Evolutionary conservation across 2,797 vertebrate species (phyloP), one percentile per base, ranked within the genome.

Genomic region (Sphenopsis melanotis): DNA sequence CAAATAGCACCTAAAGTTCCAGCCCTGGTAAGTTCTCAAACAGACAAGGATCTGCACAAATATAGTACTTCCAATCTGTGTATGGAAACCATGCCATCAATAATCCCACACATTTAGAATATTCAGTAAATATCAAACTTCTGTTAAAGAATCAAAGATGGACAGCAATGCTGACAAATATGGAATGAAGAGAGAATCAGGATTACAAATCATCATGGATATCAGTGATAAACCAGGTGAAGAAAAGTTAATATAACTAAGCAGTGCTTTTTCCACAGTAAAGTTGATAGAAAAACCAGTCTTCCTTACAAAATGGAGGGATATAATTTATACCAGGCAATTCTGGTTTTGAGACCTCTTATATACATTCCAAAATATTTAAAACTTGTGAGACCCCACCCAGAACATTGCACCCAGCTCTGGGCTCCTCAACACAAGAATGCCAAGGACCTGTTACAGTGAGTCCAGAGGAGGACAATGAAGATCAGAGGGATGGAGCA

Each of bases 51-150:
- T 92, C 53, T 87, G 81, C 59, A 87, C 78, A 91, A 91, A 93
- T 70, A 85, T 44, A 89, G 64, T 83, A 44, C 56, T 75, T 87
- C 90, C 90, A 95, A 93, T 95, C 89, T 94, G 93, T 93, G 69
- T 96, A 56, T 47, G 65, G 65, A 93, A 94, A 94, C n/a, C 72
- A 77, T 87, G 89, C 84, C 93, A 95, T 93, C 78, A 94, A 61
- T 92, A 91, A 85, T 89, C 92, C 89, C 79, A 95, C 93, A 89
- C 57, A 41, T 85, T 90, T 49, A 85, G 41, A 89, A 83, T 85
- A 85, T 47, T 89, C 82, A 85, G 57, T 85, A 89, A 95, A 92
- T 82, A 89, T 37, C 87, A 94, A 70, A 85, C 60, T 87, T 93
- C 61, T 89, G 89, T 60, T 90, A 69, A 87, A 89, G 30, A 80